These are phyloP conservation scores for Chionis minor DNA, from an alignment of 2,113 vertebrate species.

Conservation along the genomic window DNA sequence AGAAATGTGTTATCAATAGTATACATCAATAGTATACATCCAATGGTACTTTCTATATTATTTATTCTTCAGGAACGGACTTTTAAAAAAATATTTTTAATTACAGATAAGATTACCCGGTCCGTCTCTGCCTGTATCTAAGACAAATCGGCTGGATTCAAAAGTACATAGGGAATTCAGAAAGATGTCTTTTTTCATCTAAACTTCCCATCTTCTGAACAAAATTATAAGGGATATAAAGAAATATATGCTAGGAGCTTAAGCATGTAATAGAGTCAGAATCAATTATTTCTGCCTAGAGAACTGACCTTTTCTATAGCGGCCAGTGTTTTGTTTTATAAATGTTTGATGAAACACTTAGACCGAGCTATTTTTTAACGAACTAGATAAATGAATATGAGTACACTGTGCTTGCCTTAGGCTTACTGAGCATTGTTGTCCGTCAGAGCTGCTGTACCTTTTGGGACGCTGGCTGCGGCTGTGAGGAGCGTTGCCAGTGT, in stretches of 20 bases:
- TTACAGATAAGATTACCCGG: neutral
- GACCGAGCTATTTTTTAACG: neutral
- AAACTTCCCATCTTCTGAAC: neutral
- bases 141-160: neutral
- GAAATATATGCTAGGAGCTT: neutral
- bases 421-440: neutral
- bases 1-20: neutral
- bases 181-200: neutral
- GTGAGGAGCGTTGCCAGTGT: neutral
- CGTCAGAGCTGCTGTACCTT: neutral
- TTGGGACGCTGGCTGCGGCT: neutral
- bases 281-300: slow-evolving; percentile 5
- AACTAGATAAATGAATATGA: neutral
- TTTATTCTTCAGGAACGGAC: neutral
- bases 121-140: neutral
- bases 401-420: neutral
- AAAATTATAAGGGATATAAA: neutral
- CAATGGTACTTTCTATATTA: neutral
- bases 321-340: neutral
- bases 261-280: neutral
- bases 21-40: no score
- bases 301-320: neutral
- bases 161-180: neutral
- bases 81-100: neutral
- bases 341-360: neutral